Base-by-base conservation (phyloP, 2,888 invertebrate species). In the Ichneumoninae sp. region DNA sequence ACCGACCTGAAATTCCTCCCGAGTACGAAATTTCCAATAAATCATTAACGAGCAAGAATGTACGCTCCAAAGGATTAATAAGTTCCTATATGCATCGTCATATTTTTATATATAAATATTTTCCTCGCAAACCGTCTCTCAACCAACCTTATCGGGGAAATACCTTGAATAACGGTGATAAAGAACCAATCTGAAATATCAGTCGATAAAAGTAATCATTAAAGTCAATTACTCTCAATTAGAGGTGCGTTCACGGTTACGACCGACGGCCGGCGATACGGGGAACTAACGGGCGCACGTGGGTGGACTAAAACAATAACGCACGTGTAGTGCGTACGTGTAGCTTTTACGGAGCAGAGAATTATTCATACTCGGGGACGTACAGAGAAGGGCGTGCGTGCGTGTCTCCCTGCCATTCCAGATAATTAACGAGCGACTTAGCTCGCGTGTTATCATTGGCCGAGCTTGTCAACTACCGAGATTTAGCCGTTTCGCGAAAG, bases 231-330 rank as follows among this genome's bases (percentile, higher is more conserved):
- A 85, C 80, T 80, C 70, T 70, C 80, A 80, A 87, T 87, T 84
- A 87, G 72, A 82, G 62, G 75, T 54, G 82, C 79, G 33, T 85
- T 84, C 68, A 82, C 75, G 77, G 54, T 71, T 66, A 47, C 60
- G 57, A 68, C 62, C 78, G 68, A 1, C 40, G 10, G 50, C 50
- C 60, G 62, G 36, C 65, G 74, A 75, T 84, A 82, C 75, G 57
- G 44, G 66, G 66, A 47, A 68, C 60, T 66, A 7, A 82, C 82
- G 70, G 84, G 79, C 65, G 82, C 82, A 86, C 85, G 85, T 83
- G 76, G 84, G 79, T 70, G 82, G 85, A 86, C 19, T 84, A 85
- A 84, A 84, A 86, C 86, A 87, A 85, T 86, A 80, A 75, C 52
- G 47, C 72, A 52, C 44, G 54, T 71, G 54, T 74, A 19, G 26